A percentile compares a stretch with the other conserved stretches of the same genome.
Conservation (phyloP, 2,888 invertebrate genomes). For the Lamellibrachia satsuma region DNA sequence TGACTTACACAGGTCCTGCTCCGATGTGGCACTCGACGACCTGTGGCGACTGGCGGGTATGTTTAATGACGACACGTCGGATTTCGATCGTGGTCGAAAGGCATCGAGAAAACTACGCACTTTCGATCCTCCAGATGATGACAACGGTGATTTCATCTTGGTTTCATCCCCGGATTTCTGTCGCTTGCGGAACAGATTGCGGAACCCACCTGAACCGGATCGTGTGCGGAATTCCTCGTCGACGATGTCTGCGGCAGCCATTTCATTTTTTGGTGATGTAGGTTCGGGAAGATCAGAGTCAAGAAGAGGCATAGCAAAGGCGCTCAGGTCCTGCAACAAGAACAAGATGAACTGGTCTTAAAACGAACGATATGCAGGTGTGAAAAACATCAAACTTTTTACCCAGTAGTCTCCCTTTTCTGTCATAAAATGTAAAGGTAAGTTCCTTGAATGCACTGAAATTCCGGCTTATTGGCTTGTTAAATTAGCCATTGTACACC, state of each 20-base stretch:
- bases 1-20: slow-evolving; percentile 41
- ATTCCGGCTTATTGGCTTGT: too few relatives aligned
- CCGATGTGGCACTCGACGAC: slow-evolving; percentile 18
- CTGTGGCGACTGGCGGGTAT: slow-evolving; percentile 13
- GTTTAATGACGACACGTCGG: slow-evolving; percentile 56
- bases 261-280: slow-evolving; percentile 13
- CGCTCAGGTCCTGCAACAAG: slow-evolving; percentile 22
- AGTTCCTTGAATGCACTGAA: too few relatives aligned
- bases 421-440: too few relatives aligned
- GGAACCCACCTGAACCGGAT: slow-evolving; percentile 42
- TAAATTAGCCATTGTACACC: too few relatives aligned
- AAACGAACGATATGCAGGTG: background rate
- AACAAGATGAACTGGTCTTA: background rate
- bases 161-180: slow-evolving; percentile 42
- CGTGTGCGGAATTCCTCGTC: slow-evolving; percentile 46
- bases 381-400: background rate
- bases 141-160: slow-evolving; percentile 3
- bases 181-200: slow-evolving; percentile 43
- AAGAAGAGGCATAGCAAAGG: slow-evolving; percentile 37
- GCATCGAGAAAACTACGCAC: slow-evolving; percentile 20
- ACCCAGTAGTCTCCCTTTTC: too few relatives aligned
- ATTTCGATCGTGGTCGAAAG: slow-evolving; percentile 47
- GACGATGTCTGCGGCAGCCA: background rate
- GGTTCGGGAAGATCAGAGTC: slow-evolving; percentile 35
- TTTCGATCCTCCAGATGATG: background rate